Conservation (phyloP, 2,888 invertebrate species). For the Amblyteles armatorius region DNA sequence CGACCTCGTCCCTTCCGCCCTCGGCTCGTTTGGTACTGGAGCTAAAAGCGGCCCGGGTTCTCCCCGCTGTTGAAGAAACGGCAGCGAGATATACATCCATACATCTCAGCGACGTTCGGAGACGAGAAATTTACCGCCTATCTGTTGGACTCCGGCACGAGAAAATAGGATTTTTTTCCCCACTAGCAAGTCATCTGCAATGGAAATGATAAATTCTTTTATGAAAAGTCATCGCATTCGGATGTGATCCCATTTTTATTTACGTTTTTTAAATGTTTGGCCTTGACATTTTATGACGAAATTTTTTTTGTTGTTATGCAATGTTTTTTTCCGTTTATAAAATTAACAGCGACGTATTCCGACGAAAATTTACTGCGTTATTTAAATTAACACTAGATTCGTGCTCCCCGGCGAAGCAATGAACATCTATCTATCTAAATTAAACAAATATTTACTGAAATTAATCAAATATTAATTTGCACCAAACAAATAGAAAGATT, state of each 20-base stretch:
- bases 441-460: too few relatives aligned
- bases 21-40: constrained; percentile 31
- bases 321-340: too few relatives aligned
- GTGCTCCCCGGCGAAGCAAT: too few relatives aligned
- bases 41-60: constrained; percentile 12
- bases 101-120: constrained; percentile 13
- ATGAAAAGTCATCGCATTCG: constrained; percentile 76
- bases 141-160: constrained; percentile 63
- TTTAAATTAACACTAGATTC: too few relatives aligned
- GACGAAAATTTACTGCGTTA: too few relatives aligned
- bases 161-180: constrained; percentile 72
- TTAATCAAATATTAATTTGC: too few relatives aligned
- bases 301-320: too few relatives aligned
- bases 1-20: constrained; percentile 47
- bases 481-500: too few relatives aligned
- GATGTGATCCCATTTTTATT: neutral
- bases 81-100: constrained; percentile 13
- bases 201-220: constrained; percentile 76
- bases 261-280: too few relatives aligned
- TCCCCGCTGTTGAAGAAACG: constrained; percentile 19
- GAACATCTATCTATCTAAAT: too few relatives aligned
- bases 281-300: too few relatives aligned
- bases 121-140: constrained; percentile 66
- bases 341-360: too few relatives aligned
- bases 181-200: constrained; percentile 27